Evolutionary conservation across 2,797 vertebrate genomes (phyloP).

Genomic region (Pachyuromys duprasi): DNA sequence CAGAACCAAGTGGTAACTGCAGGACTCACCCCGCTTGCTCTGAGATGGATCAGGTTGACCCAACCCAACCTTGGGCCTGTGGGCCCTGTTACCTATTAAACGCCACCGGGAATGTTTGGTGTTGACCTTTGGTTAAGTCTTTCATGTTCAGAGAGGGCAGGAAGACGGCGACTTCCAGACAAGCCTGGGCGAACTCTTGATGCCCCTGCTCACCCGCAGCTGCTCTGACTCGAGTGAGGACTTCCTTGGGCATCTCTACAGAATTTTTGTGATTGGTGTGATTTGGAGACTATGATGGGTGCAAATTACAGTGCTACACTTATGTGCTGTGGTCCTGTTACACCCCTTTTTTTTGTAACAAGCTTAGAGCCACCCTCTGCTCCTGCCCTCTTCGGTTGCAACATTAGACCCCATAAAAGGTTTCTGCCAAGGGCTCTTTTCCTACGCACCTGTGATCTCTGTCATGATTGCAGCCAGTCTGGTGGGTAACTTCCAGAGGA

Average conservation of each 20-base stretch:
- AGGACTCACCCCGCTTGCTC: constrained; percentile 72
- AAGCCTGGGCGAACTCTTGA: neutral
- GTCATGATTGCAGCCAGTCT: neutral
- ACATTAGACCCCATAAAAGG: neutral
- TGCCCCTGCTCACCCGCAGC: neutral
- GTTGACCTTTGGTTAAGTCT: neutral
- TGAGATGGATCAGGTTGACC: neutral
- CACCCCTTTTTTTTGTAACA: too few species aligned
- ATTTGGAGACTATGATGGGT: neutral
- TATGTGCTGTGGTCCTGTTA: neutral
- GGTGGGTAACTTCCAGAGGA: neutral
- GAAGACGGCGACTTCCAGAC: too few species aligned
- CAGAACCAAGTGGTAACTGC: constrained; percentile 79
- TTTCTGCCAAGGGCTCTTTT: neutral
- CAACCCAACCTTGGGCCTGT: neutral
- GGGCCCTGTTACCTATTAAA: neutral
- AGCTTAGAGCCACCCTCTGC: neutral
- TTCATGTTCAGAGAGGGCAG: neutral
- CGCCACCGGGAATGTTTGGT: neutral
- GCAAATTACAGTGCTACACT: neutral
- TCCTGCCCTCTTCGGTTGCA: too few species aligned
- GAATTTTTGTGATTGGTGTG: neutral
- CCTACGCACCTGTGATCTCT: neutral
- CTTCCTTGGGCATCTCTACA: neutral
- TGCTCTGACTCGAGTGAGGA: neutral